These are phyloP conservation scores for Sciurus carolinensis DNA, from an alignment of 2,797 vertebrate species.

Conservation along the genomic window DNA sequence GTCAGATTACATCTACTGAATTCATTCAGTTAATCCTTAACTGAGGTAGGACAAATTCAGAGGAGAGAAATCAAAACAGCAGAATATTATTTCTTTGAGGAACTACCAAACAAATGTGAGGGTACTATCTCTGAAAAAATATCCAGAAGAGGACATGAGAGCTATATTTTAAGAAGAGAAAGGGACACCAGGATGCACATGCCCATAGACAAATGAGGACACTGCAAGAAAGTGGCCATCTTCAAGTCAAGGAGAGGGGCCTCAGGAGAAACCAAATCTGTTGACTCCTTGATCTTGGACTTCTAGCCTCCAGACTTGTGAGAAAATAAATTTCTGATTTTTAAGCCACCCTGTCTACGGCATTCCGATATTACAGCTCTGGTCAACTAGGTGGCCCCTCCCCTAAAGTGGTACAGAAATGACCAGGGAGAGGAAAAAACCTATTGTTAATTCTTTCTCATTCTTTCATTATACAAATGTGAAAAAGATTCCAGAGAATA, in stretches of 20 bases:
- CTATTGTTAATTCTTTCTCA: conserved; percentile 19
- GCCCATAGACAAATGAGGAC: not conserved
- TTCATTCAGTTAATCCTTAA: conserved; percentile 52
- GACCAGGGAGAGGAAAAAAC: conserved; percentile 7
- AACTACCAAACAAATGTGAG: conserved; percentile 27
- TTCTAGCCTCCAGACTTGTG: not conserved
- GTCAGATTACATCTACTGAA: not conserved
- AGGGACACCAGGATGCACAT: not conserved
- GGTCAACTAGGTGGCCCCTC: not conserved
- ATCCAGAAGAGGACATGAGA: not conserved
- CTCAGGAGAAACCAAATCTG: conserved; percentile 19
- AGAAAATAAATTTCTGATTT: conserved; percentile 1
- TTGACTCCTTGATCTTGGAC: not conserved
- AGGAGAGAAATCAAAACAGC: not conserved
- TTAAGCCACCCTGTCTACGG: not conserved
- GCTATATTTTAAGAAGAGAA: not conserved
- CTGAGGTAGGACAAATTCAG: conserved; percentile 11
- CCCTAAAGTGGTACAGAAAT: conserved; percentile 35
- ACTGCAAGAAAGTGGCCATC: not conserved
- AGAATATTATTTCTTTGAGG: conserved; percentile 19
- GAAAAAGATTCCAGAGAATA: conserved; percentile 50
- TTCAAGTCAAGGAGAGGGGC: not conserved
- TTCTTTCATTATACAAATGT: conserved; percentile 21
- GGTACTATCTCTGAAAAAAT: not conserved
- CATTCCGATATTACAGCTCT: not conserved